Conservation (phyloP, 1,140 invertebrate genomes). For the Thaumatotibia leucotreta region DNA sequence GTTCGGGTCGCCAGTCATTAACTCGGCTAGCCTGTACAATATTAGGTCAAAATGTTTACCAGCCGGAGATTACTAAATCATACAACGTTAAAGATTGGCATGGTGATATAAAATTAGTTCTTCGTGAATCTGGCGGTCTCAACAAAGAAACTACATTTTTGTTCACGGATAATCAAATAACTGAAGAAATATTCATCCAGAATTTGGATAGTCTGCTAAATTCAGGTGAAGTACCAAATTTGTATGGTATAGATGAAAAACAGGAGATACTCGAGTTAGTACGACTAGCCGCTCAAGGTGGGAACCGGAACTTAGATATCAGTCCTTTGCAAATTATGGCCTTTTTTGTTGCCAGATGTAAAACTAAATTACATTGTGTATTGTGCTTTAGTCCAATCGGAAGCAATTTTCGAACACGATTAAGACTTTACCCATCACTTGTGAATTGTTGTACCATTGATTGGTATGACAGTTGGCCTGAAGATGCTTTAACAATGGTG, state of each 20-base stretch:
- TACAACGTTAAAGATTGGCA: slow-evolving; percentile 91
- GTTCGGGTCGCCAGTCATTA: slow-evolving; percentile 93
- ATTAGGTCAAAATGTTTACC: slow-evolving; percentile 85
- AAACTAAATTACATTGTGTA: slow-evolving; percentile 92
- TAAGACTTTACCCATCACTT: slow-evolving; percentile 93
- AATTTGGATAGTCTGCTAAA: slow-evolving; percentile 94
- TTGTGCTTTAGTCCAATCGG: slow-evolving; percentile 95
- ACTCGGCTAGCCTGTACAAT: slow-evolving; percentile 88
- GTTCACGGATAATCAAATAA: slow-evolving; percentile 93
- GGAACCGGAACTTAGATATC: slow-evolving; percentile 88
- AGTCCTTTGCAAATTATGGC: slow-evolving; percentile 87
- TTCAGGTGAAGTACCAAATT: slow-evolving; percentile 93
- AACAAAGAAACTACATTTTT: slow-evolving; percentile 89
- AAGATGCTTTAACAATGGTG: slow-evolving; percentile 94
- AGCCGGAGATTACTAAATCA: slow-evolving; percentile 91
- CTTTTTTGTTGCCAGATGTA: slow-evolving; percentile 90
- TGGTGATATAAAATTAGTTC: slow-evolving; percentile 89
- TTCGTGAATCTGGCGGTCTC: slow-evolving; percentile 87
- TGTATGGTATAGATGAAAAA: slow-evolving; percentile 91
- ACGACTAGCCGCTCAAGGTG: slow-evolving; percentile 85
- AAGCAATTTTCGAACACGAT: slow-evolving; percentile 85
- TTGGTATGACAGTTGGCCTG: slow-evolving; percentile 96
- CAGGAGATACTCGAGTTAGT: slow-evolving; percentile 91
- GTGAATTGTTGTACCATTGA: slow-evolving; percentile 97
- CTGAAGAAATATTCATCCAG: slow-evolving; percentile 91